A percentile compares a stretch with the other conserved stretches of the same genome.
phyloP scores from a whole-genome alignment of 2,113 vertebrate species.

The Dicentrarchus labrax region DNA sequence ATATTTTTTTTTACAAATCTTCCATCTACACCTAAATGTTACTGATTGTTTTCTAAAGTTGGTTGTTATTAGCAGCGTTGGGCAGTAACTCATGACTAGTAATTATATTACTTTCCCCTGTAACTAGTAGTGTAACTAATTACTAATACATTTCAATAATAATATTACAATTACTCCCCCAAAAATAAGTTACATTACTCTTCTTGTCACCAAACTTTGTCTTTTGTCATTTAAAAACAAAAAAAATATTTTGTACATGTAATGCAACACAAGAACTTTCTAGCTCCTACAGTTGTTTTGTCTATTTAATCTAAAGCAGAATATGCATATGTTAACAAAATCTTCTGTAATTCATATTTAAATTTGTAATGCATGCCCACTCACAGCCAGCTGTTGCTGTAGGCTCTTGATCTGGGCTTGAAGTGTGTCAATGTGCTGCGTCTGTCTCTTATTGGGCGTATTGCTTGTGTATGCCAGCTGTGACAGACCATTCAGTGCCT shows the following conservation, averaged over 20 bases:
- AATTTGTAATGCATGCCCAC: constrained; percentile 66
- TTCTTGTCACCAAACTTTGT: too few species aligned
- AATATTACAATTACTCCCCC: too few species aligned
- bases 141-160: too few species aligned
- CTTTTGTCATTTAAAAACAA: too few species aligned
- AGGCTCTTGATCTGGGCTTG: constrained; percentile 92
- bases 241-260: neutral
- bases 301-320: neutral
- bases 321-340: neutral
- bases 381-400: constrained; percentile 96
- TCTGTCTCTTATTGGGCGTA: constrained; percentile 90
- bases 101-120: too few species aligned
- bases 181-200: too few species aligned
- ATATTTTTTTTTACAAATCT: too few species aligned
- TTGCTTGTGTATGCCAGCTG: constrained; percentile 91
- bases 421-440: constrained; percentile 89
- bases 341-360: neutral
- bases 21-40: neutral
- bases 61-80: too few species aligned
- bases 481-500: constrained; percentile 93
- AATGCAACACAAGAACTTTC: neutral
- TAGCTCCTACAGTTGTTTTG: neutral
- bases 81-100: too few species aligned
- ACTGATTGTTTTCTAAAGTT: neutral
- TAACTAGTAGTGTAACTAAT: too few species aligned